phyloP scores from a whole-genome alignment of 1,140 invertebrate species.

The Diachasma alloeum region DNA sequence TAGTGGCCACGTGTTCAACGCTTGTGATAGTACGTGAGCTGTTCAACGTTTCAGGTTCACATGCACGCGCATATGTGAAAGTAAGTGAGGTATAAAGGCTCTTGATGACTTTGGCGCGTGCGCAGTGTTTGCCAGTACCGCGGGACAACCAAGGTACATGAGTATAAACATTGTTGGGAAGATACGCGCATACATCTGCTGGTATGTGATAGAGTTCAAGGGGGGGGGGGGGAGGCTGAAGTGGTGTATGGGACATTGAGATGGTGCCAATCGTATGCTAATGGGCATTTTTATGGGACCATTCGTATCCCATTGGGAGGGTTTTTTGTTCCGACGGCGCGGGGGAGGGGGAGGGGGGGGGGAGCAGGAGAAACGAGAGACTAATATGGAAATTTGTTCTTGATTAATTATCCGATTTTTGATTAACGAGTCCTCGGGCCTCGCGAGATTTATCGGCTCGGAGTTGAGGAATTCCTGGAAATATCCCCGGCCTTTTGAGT shows the following conservation, averaged over 20 bases:
- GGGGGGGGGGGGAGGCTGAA: constrained; percentile 11
- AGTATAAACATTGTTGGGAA: constrained; percentile 58
- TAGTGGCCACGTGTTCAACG: neutral
- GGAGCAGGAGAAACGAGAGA: neutral
- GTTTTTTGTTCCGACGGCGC: constrained; percentile 37
- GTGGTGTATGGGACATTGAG: constrained; percentile 47
- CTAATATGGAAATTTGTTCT: neutral
- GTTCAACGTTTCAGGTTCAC: neutral
- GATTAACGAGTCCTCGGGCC: constrained; percentile 13
- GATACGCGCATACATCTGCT: constrained; percentile 43
- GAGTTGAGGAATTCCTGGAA: constrained; percentile 23
- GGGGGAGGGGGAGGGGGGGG: neutral
- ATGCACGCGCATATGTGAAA: constrained; percentile 1
- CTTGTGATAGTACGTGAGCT: constrained; percentile 18
- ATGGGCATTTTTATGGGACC: constrained; percentile 37
- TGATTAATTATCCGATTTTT: constrained; percentile 28
- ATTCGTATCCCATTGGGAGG: constrained; percentile 28
- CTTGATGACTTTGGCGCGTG: constrained; percentile 46
- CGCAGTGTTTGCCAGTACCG: constrained; percentile 44
- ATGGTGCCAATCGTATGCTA: constrained; percentile 65
- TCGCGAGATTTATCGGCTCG: constrained; percentile 14
- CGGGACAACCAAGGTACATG: constrained; percentile 54
- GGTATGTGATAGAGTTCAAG: constrained; percentile 27
- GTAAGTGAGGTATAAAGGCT: neutral
- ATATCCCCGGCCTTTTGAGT: neutral